phyloP scores from a whole-genome alignment of 2,888 invertebrate genomes.

The Drosophila longiperda region DNA sequence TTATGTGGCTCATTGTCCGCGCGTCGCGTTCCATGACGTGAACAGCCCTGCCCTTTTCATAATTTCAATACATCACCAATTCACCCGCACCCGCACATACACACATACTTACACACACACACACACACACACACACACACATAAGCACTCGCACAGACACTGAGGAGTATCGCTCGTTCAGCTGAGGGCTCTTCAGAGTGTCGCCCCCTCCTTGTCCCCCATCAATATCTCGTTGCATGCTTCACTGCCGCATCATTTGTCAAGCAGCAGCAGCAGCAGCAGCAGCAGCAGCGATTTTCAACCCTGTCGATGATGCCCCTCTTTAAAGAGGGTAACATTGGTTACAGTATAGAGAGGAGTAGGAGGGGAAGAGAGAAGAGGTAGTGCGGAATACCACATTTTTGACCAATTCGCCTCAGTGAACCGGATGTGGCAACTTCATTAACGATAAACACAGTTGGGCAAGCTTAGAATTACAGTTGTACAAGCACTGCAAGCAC shows the following conservation, averaged over 20 bases:
- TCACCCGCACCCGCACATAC: constrained; percentile 33
- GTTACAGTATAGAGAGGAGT: not conserved
- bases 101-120: constrained; percentile 3
- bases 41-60: constrained; percentile 71
- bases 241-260: constrained; percentile 66
- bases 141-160: not conserved
- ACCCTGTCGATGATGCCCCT: constrained; percentile 26
- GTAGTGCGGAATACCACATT: constrained; percentile 26
- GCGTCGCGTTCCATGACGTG: constrained; percentile 58
- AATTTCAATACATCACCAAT: constrained; percentile 72
- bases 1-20: constrained; percentile 71
- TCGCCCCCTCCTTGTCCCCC: not conserved
- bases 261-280: constrained; percentile 43
- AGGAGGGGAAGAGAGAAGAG: not conserved
- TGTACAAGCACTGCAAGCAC: constrained; percentile 18
- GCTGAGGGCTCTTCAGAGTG: constrained; percentile 55
- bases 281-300: constrained; percentile 35
- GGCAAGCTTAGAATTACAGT: constrained; percentile 21
- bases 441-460: constrained; percentile 53
- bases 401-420: constrained; percentile 32
- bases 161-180: constrained; percentile 31
- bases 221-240: constrained; percentile 35
- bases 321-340: not conserved
- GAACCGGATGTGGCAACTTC: constrained; percentile 63
- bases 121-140: not conserved